Base-by-base conservation (phyloP, 2,888 invertebrate species). In the Chrysomela aeneicollis region DNA sequence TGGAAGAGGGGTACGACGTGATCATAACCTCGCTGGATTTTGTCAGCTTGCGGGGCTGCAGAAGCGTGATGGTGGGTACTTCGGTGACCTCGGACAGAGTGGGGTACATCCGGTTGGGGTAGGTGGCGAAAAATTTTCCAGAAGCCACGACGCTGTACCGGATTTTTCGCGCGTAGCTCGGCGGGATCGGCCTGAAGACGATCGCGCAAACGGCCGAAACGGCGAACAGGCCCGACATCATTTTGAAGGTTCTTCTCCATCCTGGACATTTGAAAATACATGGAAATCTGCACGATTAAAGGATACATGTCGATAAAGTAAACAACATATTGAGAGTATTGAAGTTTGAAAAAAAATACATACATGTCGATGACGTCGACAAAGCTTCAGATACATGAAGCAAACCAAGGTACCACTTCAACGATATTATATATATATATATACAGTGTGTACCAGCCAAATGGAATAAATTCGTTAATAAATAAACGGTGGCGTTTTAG, bases 181-280 rank as follows among this genome's bases (percentile, higher is more conserved):
- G 76, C 6, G 68, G 42, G 18, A 80, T 64, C 0, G 78, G 76
- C 37, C 69, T 71, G 59, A 76, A 79, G 1, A 74, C 55, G 15
- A 76, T 32, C 15, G 72, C 65, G 19, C 71, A 55, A 21, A 70
- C 1, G 65, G 58, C 6, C 35, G 68, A 19, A 51, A 71, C 6
- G 57, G 67, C 1, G 66, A 63, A 63, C 52, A 64, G 1, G 51
- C 78, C 77, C 21, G 84, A 82, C 66, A 87, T 83, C 0, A 88
- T 80, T 18, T 87, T 80, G 63, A 90, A 78, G 9, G 88, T 85
- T 55, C 84, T 82, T 53, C 87, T 82, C 91, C 89, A 91, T 19
- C 58, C 55, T 55, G 26, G n/a, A n/a, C n/a, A n/a, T n/a, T n/a
- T n/a, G n/a, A n/a, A n/a, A n/a, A n/a, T n/a, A n/a, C n/a, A n/a